Evolutionary conservation across 2,113 vertebrate species (phyloP), one percentile per base, ranked within the genome.

Genomic region (Festucalex cinctus): DNA sequence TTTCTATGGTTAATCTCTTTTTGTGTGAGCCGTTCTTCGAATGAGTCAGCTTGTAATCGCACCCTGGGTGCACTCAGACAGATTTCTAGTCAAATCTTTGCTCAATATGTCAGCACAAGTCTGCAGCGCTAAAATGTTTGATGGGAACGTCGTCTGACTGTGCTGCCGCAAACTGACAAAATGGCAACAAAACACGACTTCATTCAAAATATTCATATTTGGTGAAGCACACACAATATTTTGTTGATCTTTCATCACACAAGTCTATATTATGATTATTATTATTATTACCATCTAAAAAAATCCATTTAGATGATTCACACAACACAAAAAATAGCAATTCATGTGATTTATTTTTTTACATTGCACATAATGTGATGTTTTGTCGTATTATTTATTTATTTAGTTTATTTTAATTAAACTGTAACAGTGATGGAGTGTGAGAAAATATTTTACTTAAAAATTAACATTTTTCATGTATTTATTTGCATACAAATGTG

Each of bases 171-270:
- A 64, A 54, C 71, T 80, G 73, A 86, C 77, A 80, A 64, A 83
- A 81, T 54, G 12, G 71, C 83, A 82, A 88, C 75, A 77, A 58
- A 79, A 82, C 84, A 73, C 65, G 74, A 75, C 72, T 64, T 71
- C 28, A 32, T 49, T 49, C 46, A 7, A 49, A 49, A 49, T n/a
- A n/a, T 49, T 12, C 19, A 58, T 70, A 54, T 28, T 63, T 35
- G 5, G 46, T 14, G 3, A 44, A 8, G 3, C 43, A 17, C 10
- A 44, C 13, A 3, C 3, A 10, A 12, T 16, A 13, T 44, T 44
- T 37, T 6, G 37, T 3, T 3, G 14, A 16, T 44, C 3, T 44
- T n/a, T n/a, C n/a, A n/a, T n/a, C n/a, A n/a, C n/a, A n/a, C n/a
- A n/a, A n/a, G n/a, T 44, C 43, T 44, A 44, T 44, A 44, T 44